Conservation (phyloP, 2,113 vertebrate genomes). For the Ascaphus truei region DNA sequence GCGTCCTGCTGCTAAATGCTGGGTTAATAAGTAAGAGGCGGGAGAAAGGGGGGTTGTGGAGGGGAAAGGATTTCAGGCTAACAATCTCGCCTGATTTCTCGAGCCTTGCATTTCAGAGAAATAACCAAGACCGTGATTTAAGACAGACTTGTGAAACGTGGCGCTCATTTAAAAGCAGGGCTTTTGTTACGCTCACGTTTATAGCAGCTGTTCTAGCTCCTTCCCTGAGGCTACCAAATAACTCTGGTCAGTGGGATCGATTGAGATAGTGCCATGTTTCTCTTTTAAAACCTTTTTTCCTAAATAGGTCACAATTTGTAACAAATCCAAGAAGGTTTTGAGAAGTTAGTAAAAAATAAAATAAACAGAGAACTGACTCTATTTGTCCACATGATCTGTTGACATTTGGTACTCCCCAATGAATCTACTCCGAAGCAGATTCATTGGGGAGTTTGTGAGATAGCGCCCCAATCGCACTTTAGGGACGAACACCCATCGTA, state of each 20-base stretch:
- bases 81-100: neutral
- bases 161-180: constrained; percentile 8
- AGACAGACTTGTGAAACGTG: neutral
- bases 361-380: no score
- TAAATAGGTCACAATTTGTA: no score
- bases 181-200: constrained; percentile 1
- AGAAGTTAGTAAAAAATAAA: no score
- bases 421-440: no score
- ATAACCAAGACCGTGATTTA: constrained; percentile 15
- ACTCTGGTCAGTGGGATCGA: neutral
- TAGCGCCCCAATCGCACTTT: no score
- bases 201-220: constrained; percentile 7
- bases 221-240: neutral
- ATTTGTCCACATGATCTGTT: no score
- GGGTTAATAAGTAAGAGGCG: constrained; percentile 74
- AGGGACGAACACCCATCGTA: no score
- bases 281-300: neutral
- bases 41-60: neutral
- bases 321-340: no score
- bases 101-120: neutral
- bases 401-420: no score
- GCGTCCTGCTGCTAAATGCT: constrained; percentile 78
- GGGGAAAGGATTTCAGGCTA: constrained; percentile 27
- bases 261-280: neutral
- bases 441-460: no score